Conservation (phyloP, 2,888 invertebrate species). For the Stictocephala bisonia region DNA sequence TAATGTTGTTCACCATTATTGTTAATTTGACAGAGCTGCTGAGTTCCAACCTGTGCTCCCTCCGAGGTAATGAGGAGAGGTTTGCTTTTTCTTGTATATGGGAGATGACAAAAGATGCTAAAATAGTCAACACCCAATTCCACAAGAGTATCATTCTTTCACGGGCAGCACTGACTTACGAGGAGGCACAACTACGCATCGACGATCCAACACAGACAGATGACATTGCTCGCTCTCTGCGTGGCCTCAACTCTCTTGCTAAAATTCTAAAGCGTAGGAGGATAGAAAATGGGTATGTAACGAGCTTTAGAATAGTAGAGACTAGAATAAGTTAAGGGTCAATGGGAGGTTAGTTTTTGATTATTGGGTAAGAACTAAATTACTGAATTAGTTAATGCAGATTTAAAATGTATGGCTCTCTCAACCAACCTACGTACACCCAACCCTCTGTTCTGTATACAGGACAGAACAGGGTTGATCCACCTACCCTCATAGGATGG, state of each 20-base stretch:
- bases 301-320: no score
- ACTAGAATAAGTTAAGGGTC: no score
- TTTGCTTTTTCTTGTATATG: constrained; percentile 97
- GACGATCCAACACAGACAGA: constrained; percentile 82
- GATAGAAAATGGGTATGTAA: constrained; percentile 87
- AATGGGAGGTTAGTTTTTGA: no score
- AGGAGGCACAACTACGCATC: constrained; percentile 94
- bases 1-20: neutral
- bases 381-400: no score
- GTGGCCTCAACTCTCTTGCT: constrained; percentile 86
- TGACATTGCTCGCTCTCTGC: constrained; percentile 79
- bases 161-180: constrained; percentile 94
- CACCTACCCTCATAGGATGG: no score
- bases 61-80: constrained; percentile 89
- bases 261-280: constrained; percentile 89
- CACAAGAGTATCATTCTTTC: constrained; percentile 95
- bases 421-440: no score
- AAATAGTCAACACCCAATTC: constrained; percentile 83
- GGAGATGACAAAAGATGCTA: constrained; percentile 88
- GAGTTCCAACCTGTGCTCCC: constrained; percentile 95
- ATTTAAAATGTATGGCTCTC: no score
- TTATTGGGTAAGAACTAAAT: no score
- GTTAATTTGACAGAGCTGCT: constrained; percentile 75
- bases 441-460: no score
- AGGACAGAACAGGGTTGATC: no score